Evolutionary conservation across 1,140 invertebrate genomes (phyloP), one percentile per base, ranked within the genome.

Genomic region (Rhizoglyphus robini): DNA sequence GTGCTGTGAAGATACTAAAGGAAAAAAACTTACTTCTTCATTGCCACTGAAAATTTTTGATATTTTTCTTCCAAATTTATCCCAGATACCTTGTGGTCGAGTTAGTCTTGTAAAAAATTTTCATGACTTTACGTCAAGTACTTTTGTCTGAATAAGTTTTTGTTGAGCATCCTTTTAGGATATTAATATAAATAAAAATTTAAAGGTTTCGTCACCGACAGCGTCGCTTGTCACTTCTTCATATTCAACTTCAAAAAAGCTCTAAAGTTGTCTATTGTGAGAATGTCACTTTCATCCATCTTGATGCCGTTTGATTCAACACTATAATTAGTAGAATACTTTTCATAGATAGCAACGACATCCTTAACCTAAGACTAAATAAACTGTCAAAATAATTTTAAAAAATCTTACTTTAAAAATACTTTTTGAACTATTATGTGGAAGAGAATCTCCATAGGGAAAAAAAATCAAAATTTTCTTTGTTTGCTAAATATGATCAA

Each of bases 401-500:
- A 4, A 47, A 5, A 46, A 5, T 3, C n/a, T 23, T 20, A 63
- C 63, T 20, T 64, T 66, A 15, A 48, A 47, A n/a, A 59, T 59
- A 47, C 4, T 58, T 11, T 29, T 60, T 20, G 65, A 41, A 66
- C 15, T 71, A 65, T 67, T 31, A 18, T 47, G 54, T 5, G 57
- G n/a, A 32, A 60, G 13, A 5, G 86, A 84, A 65, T 81, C 79
- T 1, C 87, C 91, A 76, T 98, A 98, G 73, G 0, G 97, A 86
- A 73, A 81, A 81, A 74, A 99, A 96, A 58, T 79, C 79, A 77
- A 99, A 99, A 78, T 99, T 90, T 4, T 84, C 83, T 8, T 72
- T 68, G 88, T 74, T 96, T 96, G 75, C 94, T 96, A 76, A 99
- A 99, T 11, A 94, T 97, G 71, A 99, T 90, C 13, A 97, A 91